Base-by-base conservation (phyloP, 2,888 invertebrate genomes). In the Thereva unica region DNA sequence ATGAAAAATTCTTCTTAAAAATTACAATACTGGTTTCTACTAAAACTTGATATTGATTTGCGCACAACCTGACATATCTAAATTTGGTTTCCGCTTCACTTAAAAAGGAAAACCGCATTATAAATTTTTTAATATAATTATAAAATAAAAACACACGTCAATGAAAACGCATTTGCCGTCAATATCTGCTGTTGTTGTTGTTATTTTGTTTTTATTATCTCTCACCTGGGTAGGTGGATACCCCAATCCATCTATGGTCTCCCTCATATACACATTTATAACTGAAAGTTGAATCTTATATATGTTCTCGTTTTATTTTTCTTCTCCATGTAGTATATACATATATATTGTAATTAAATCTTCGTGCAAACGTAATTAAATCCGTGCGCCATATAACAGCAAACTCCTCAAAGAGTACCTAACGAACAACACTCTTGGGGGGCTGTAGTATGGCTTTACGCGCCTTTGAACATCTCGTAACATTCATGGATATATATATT, bases 331-430 rank as follows among this genome's bases (percentile, higher is more conserved):
- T n/a, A n/a, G n/a, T n/a, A n/a, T n/a, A n/a, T n/a, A n/a, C 2
- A 23, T 23, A 23, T 61, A 61, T 61, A 45, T 66, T 66, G 66
- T 66, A 66, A 66, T 66, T 66, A 66, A 66, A 66, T 66, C 56
- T 66, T 66, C 56, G 57, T 66, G 66, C 66, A 66, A 66, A 57
- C 44, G 66, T 66, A 66, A 66, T 66, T 66, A 66, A 66, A 66
- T 56, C 66, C 66, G 61, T 50, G 49, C 50, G 23, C 40, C 49
- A 40, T 40, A 61, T 50, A 61, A 61, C 41, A 47, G 34, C 10
- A 61, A 50, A 61, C 49, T 61, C 61, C 50, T 61, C 61, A 61
- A 61, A 61, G n/a, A n/a, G 61, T 44, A 61, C 50, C 61, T 41
- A 61, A 57, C 49, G 23, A 23, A 23, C 23, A 23, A 23, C 23